Evolutionary conservation across 30 jellyfish, hydroid and myxozoan genomes (phyloP).

Genomic region (Chrysaora quinquecirrha): DNA sequence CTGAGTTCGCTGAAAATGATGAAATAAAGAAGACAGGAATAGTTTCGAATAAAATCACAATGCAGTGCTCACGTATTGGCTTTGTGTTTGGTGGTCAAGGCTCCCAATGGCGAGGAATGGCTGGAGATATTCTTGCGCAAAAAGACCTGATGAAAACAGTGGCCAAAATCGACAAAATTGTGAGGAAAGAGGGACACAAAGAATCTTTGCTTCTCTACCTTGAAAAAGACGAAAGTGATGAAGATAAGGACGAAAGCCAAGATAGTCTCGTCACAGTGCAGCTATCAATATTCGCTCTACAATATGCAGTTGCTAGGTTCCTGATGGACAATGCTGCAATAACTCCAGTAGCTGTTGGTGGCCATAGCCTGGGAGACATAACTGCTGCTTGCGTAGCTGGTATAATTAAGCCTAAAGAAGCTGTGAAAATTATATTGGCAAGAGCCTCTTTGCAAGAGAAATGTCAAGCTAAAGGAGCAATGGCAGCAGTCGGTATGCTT

Average conservation of each 20-base stretch:
- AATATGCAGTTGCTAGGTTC: conserved; percentile 61
- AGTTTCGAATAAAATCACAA: conserved; percentile 32
- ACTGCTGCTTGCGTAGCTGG: conserved; percentile 80
- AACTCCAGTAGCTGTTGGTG: conserved; percentile 67
- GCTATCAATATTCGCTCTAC: conserved; percentile 67
- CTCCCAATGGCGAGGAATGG: conserved; percentile 87
- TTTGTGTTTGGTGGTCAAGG: conserved; percentile 81
- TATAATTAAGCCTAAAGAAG: conserved; percentile 33
- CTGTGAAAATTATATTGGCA: conserved; percentile 67
- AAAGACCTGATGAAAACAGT: not conserved
- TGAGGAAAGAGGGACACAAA: conserved; percentile 48
- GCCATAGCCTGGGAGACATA: conserved; percentile 78
- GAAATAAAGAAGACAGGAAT: conserved; percentile 12
- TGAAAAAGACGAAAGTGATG: conserved; percentile 15
- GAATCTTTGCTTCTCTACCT: conserved; percentile 51
- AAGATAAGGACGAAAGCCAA: conserved; percentile 1
- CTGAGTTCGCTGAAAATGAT: conserved; percentile 16
- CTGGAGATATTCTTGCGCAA: conserved; percentile 43
- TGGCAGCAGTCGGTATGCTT: conserved; percentile 72
- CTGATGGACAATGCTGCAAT: conserved; percentile 36
- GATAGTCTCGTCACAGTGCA: conserved; percentile 71
- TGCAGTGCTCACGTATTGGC: conserved; percentile 37
- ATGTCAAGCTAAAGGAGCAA: conserved; percentile 61
- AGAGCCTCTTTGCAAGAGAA: conserved; percentile 73
- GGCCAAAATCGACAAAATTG: conserved; percentile 22